phyloP scores from a whole-genome alignment of 1,140 invertebrate genomes.

The Diuraphis noxia region DNA sequence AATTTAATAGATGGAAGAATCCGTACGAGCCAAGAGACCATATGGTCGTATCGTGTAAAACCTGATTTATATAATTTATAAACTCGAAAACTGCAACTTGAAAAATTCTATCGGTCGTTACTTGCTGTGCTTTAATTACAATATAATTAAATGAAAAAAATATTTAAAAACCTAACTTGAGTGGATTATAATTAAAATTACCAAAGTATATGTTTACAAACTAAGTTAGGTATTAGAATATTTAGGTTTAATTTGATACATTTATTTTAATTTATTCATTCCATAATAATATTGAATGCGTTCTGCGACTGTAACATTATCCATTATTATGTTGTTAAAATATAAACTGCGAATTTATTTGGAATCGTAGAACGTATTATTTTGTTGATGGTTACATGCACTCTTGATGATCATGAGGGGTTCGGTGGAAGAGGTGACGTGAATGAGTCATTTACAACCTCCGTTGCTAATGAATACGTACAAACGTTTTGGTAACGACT shows the following conservation, averaged over 20 bases:
- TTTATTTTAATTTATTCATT: not conserved
- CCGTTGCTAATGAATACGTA: not conserved
- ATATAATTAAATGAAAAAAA: not conserved
- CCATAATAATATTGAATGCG: not conserved
- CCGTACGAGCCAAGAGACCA: constrained; percentile 7
- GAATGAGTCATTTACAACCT: not conserved
- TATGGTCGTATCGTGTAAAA: constrained; percentile 28
- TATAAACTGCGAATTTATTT: not conserved
- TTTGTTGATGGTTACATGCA: not conserved
- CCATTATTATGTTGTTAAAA: not conserved
- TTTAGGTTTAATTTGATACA: not conserved
- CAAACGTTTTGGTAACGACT: not conserved
- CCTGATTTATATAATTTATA: constrained; percentile 10
- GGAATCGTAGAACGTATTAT: not conserved
- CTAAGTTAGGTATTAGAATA: not conserved
- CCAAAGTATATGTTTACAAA: not conserved
- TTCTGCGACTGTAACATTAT: not conserved
- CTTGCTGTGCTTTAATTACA: too few species aligned
- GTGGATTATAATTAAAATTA: not conserved
- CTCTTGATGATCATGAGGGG: not conserved
- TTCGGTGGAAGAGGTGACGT: not conserved
- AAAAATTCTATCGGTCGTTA: constrained; percentile 14
- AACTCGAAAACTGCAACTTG: not conserved
- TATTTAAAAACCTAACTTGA: not conserved
- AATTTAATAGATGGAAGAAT: not conserved